These are phyloP conservation scores for Busseola fusca DNA, from an alignment of 2,888 invertebrate species.

Conservation along the genomic window DNA sequence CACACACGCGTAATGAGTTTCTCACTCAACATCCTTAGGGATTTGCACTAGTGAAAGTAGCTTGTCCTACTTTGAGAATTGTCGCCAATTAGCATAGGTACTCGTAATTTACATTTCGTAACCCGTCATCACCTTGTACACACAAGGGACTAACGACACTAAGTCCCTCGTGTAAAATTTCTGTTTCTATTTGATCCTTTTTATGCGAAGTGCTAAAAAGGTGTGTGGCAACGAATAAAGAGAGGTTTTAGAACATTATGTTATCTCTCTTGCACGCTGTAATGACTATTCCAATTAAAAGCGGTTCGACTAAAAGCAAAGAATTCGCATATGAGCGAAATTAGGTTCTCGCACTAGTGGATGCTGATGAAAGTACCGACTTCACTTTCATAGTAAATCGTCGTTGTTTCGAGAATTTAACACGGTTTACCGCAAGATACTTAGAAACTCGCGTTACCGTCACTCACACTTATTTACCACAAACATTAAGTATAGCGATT, in stretches of 20 bases:
- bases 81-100: conserved; percentile 61
- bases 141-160: no score
- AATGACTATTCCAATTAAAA: conserved; percentile 40
- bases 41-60: conserved; percentile 68
- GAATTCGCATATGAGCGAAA: conserved; percentile 38
- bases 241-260: neutral
- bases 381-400: conserved; percentile 55
- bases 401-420: conserved; percentile 62
- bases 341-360: conserved; percentile 33
- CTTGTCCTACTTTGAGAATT: conserved; percentile 55
- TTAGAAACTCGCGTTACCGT: conserved; percentile 54
- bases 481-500: conserved; percentile 41
- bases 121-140: conserved; percentile 23
- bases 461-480: conserved; percentile 44
- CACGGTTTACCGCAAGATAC: conserved; percentile 55
- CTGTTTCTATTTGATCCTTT: conserved; percentile 24
- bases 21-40: conserved; percentile 71
- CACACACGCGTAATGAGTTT: conserved; percentile 70
- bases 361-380: conserved; percentile 48
- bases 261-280: conserved; percentile 16
- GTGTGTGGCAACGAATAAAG: conserved; percentile 5
- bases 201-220: conserved; percentile 12
- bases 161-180: conserved; percentile 37
- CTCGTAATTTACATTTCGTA: conserved; percentile 57
- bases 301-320: conserved; percentile 17